A percentile compares a stretch with the other conserved stretches of the same genome.
Conservation (phyloP, 2,113 vertebrate species). For the Actenoides hombroni region DNA sequence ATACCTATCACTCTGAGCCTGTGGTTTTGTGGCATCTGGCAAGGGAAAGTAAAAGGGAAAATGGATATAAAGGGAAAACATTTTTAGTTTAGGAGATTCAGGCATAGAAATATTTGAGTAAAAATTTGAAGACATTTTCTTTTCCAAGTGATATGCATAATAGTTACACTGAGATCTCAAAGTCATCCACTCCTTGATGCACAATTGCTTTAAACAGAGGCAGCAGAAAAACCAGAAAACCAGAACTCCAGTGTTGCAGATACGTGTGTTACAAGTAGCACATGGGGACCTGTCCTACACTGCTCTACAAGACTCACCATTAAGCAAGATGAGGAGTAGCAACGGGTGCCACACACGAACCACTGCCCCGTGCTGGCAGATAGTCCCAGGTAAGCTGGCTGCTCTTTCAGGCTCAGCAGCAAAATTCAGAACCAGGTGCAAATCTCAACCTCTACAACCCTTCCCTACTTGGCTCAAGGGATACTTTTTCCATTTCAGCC, state of each 20-base stretch:
- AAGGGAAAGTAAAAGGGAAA: neutral
- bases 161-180: neutral
- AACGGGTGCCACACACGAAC: neutral
- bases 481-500: neutral
- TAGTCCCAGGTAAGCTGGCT: neutral
- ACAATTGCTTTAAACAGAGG: neutral
- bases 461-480: neutral
- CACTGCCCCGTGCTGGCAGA: neutral
- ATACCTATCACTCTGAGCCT: neutral
- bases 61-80: neutral
- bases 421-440: neutral
- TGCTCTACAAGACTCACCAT: neutral
- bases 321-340: neutral
- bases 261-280: neutral
- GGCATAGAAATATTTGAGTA: neutral
- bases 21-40: neutral
- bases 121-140: neutral
- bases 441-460: neutral
- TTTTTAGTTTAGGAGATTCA: neutral
- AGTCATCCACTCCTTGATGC: neutral
- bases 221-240: neutral
- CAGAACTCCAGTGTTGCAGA: neutral
- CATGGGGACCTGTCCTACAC: neutral
- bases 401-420: neutral
- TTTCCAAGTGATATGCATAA: neutral